A percentile compares a stretch with the other conserved stretches of the same genome.
Evolutionary conservation across 1,140 invertebrate genomes (phyloP).

Genomic region (Stegodyphus mimosarum): DNA sequence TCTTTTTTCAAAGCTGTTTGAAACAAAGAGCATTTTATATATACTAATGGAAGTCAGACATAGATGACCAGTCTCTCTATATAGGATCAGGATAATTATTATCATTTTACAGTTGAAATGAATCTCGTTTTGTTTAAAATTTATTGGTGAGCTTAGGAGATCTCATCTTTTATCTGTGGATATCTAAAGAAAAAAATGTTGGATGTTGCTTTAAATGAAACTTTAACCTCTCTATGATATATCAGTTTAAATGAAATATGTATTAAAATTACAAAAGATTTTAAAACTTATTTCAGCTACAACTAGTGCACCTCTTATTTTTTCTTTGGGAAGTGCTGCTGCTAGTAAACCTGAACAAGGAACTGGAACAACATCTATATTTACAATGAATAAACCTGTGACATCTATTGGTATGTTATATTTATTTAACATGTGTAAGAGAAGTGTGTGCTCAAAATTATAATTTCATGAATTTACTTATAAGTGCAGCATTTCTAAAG

Average conservation of each 20-base stretch:
- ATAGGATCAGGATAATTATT: no score
- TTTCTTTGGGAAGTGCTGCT: background rate
- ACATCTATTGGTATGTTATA: conserved; percentile 3
- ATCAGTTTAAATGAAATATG: background rate
- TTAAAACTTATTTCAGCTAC: background rate
- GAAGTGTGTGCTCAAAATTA: background rate
- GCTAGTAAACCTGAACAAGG: background rate
- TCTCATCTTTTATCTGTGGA: no score
- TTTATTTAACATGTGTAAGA: background rate
- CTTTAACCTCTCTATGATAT: background rate
- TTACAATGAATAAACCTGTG: background rate
- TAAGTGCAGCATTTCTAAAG: no score
- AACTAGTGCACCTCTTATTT: background rate
- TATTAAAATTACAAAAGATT: background rate
- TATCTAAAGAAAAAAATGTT: no score
- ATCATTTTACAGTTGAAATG: no score
- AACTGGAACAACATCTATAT: background rate
- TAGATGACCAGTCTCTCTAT: no score
- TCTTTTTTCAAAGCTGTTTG: no score
- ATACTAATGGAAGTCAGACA: no score
- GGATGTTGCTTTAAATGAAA: background rate
- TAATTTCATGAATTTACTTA: background rate
- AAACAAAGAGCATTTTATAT: no score
- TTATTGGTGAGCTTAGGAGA: no score
- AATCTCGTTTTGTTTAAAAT: no score